These are phyloP conservation scores for Endomychus coccineus DNA, from an alignment of 2,888 invertebrate genomes.

Conservation along the genomic window DNA sequence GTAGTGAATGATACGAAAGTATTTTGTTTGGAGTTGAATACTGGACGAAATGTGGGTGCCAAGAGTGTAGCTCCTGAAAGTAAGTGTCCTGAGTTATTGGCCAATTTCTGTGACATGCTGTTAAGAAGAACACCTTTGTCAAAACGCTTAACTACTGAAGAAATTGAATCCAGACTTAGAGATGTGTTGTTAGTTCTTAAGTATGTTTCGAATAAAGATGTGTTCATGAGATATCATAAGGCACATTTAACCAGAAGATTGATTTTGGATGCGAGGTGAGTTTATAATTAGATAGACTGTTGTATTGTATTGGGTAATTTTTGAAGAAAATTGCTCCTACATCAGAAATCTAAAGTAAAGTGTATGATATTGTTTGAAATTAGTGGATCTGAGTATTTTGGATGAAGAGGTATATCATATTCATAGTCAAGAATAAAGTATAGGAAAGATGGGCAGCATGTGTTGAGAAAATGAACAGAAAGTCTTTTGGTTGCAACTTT, in stretches of 20 bases:
- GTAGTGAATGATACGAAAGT: slow-evolving; percentile 98
- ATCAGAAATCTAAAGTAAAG: no score
- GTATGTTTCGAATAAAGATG: slow-evolving; percentile 99
- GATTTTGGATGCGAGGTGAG: slow-evolving; percentile 77
- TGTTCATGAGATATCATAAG: slow-evolving; percentile 99
- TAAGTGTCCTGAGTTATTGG: slow-evolving; percentile 96
- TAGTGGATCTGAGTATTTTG: no score
- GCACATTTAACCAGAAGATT: slow-evolving; percentile 92
- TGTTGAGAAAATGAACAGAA: no score
- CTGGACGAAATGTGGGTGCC: slow-evolving; percentile 54
- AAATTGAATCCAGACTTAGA: slow-evolving; percentile 87
- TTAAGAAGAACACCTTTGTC: slow-evolving; percentile 92
- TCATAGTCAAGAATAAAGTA: no score
- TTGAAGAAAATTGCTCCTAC: no score
- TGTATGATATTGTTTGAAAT: no score
- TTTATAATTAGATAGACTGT: no score
- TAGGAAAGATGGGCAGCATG: no score
- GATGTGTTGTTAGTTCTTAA: slow-evolving; percentile 95
- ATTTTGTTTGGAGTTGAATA: slow-evolving; percentile 59
- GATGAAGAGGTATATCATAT: no score
- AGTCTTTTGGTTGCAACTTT: no score
- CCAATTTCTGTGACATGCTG: slow-evolving; percentile 99
- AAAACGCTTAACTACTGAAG: slow-evolving; percentile 91
- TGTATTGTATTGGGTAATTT: no score
- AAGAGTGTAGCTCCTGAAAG: slow-evolving; percentile 82